These are phyloP conservation scores for Euplexia lucipara DNA, from an alignment of 2,888 invertebrate species.

Conservation along the genomic window DNA sequence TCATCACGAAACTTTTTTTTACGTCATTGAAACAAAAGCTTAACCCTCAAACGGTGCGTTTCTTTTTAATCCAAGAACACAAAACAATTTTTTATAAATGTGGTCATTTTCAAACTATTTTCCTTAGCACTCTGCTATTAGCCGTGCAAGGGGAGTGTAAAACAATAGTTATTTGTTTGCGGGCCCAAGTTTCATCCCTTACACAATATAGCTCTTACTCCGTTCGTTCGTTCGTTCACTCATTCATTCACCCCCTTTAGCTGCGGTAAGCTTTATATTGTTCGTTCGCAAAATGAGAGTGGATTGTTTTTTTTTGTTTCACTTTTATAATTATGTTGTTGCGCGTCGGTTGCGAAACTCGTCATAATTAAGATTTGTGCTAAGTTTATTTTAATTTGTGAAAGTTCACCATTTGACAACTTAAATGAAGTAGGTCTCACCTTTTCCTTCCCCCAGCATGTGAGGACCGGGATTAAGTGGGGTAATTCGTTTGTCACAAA, in stretches of 20 bases:
- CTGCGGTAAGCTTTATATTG: conserved; percentile 59
- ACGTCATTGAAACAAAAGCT: conserved; percentile 3
- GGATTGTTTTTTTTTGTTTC: conserved; percentile 42
- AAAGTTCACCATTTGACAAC: neutral
- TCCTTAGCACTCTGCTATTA: conserved; percentile 62
- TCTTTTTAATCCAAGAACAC: conserved; percentile 30
- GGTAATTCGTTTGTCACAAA: too few relatives aligned
- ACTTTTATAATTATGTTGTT: conserved; percentile 27
- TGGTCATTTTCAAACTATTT: conserved; percentile 63
- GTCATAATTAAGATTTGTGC: conserved; percentile 3
- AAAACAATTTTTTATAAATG: conserved; percentile 44
- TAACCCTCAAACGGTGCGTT: conserved; percentile 12
- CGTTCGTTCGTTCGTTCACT: conserved; percentile 69
- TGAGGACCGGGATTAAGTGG: neutral
- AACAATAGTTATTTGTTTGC: conserved; percentile 81
- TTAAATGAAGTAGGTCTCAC: neutral
- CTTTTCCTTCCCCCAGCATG: neutral
- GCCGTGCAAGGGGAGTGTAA: conserved; percentile 68
- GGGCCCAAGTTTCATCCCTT: conserved; percentile 81
- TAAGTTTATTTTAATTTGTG: neutral
- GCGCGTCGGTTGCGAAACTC: neutral
- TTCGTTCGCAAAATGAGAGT: conserved; percentile 49
- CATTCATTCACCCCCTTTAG: conserved; percentile 75
- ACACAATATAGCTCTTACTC: conserved; percentile 81
- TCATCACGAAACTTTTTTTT: conserved; percentile 11